These are phyloP conservation scores for Zophobas atratus DNA, from an alignment of 1,140 invertebrate species.

Conservation along the genomic window DNA sequence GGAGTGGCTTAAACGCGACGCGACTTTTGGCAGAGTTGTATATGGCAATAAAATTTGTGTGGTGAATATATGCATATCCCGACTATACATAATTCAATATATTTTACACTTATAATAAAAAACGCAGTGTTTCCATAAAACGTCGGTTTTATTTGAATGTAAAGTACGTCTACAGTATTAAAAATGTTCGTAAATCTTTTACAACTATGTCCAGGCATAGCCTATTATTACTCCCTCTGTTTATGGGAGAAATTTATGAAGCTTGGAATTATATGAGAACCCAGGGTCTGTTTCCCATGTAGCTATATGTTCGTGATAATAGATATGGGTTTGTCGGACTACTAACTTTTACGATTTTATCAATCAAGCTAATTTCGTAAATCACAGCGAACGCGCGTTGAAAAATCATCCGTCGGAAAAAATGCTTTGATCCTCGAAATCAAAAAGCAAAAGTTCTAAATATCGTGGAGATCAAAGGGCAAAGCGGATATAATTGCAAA, in stretches of 20 bases:
- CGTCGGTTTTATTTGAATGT: conserved; percentile 45
- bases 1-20: conserved; percentile 12
- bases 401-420: conserved; percentile 4
- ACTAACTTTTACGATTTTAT: conserved; percentile 32
- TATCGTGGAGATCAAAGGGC: conserved; percentile 23
- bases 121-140: conserved; percentile 44
- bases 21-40: neutral
- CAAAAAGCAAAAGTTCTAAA: conserved; percentile 33
- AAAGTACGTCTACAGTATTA: conserved; percentile 46
- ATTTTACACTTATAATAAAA: conserved; percentile 44
- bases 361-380: conserved; percentile 25
- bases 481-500: conserved; percentile 23
- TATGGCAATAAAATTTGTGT: conserved; percentile 17
- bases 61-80: conserved; percentile 8
- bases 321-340: conserved; percentile 29
- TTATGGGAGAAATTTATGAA: conserved; percentile 39
- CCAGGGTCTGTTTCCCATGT: conserved; percentile 37
- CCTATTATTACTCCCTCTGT: conserved; percentile 42
- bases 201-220: conserved; percentile 44
- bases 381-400: neutral
- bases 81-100: conserved; percentile 34
- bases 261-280: conserved; percentile 42
- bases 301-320: conserved; percentile 36
- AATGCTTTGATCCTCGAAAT: conserved; percentile 9
- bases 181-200: conserved; percentile 49